Evolutionary conservation across 2,888 invertebrate species (phyloP).

Genomic region (Noctua fimbriata): DNA sequence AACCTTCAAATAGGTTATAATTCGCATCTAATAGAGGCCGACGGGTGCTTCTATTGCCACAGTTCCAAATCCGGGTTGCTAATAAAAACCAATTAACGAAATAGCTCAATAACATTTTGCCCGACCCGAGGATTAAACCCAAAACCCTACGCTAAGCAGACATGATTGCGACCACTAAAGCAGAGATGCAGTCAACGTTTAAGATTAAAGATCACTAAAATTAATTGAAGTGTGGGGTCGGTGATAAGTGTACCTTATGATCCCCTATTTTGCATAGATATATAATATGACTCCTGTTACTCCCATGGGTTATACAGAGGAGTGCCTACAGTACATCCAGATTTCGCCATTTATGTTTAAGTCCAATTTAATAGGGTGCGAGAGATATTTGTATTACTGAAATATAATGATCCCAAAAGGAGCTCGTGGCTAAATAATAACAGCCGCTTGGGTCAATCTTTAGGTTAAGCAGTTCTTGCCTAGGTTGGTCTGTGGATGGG

Average conservation of each 20-base stretch:
- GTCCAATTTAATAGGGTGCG: not conserved
- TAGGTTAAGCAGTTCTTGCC: too few relatives aligned
- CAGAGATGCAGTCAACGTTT: not conserved
- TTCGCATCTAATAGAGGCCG: not conserved
- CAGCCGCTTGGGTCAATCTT: too few relatives aligned
- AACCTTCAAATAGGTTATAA: not conserved
- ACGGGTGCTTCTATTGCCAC: not conserved
- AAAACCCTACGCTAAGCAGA: not conserved
- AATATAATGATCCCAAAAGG: not conserved
- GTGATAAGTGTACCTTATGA: not conserved
- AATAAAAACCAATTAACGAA: not conserved
- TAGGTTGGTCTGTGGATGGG: too few relatives aligned
- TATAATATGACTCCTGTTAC: not conserved
- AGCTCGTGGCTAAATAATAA: too few relatives aligned
- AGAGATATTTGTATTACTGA: not conserved
- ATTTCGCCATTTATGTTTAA: not conserved
- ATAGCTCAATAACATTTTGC: not conserved
- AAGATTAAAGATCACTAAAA: not conserved
- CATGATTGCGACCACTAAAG: not conserved
- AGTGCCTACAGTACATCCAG: not conserved
- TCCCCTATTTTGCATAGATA: not conserved
- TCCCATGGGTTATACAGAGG: not conserved
- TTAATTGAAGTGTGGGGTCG: not conserved
- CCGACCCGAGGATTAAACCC: not conserved
- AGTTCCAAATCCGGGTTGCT: not conserved